Conservation (phyloP, 2,888 invertebrate species). For the Ganaspis brasiliensis region DNA sequence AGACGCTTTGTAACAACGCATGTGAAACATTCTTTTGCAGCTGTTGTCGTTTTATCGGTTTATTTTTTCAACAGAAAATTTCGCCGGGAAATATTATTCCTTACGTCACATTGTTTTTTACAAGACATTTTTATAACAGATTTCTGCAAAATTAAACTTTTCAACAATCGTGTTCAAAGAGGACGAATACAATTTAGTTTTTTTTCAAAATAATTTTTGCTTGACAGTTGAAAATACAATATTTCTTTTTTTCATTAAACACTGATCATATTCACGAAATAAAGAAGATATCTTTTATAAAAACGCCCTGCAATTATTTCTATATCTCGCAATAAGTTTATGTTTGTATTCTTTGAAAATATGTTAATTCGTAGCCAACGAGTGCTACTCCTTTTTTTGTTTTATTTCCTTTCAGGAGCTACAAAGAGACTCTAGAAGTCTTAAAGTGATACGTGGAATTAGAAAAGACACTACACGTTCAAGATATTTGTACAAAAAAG, state of each 20-base stretch:
- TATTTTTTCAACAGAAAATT: slow-evolving; percentile 30
- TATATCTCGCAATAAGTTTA: slow-evolving; percentile 5
- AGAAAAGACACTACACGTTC: slow-evolving; percentile 38
- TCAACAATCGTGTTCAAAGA: not conserved
- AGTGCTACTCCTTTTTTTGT: slow-evolving; percentile 6
- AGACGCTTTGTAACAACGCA: slow-evolving; percentile 55
- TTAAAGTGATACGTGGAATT: slow-evolving; percentile 39
- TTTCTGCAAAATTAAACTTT: slow-evolving; percentile 10
- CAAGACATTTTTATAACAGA: slow-evolving; percentile 12
- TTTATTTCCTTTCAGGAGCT: slow-evolving; percentile 31
- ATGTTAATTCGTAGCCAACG: slow-evolving; percentile 33
- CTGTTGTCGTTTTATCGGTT: slow-evolving; percentile 38
- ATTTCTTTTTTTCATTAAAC: not conserved
- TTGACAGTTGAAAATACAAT: not conserved
- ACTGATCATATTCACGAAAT: too few relatives aligned
- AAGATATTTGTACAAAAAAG: slow-evolving; percentile 18
- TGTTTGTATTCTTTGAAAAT: slow-evolving; percentile 24
- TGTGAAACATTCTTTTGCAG: slow-evolving; percentile 58
- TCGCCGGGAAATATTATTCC: slow-evolving; percentile 16
- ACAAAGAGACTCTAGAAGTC: slow-evolving; percentile 20
- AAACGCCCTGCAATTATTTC: slow-evolving; percentile 25
- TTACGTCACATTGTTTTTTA: not conserved
- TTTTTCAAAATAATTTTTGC: not conserved
- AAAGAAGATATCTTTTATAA: not conserved
- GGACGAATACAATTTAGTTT: not conserved